Base-by-base conservation (phyloP, 1,140 invertebrate species). In the Magallana ariakensis region DNA sequence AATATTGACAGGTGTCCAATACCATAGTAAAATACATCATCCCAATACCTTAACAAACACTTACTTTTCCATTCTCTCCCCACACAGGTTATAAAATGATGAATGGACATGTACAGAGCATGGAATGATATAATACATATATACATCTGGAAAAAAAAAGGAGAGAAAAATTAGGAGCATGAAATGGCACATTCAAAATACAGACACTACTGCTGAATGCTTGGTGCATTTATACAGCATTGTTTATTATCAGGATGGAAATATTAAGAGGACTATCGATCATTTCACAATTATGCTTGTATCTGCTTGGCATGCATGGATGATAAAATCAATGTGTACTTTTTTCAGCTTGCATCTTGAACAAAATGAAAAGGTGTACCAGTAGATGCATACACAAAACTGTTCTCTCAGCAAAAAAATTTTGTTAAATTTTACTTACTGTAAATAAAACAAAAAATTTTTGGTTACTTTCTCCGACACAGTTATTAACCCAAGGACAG, bases 391-490 rank as follows among this genome's bases (percentile, higher is more conserved):
- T 46, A 4, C 3, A 46, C 1, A 46, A 46, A 46, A 46, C 5
- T 46, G 33, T 46, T 46, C 33, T 46, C 33, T 46, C 1, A 33
- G 33, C 33, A 33, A 33, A 33, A 33, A 1, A 33, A 33, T 19
- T n/a, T n/a, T 62, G 8, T 62, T 1, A 62, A 62, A 62, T 62
- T 62, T 22, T 88, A 94, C 97, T 97, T 96, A 99, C 98, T 84
- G 99, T 99, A 95, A 99, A 99, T 81, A 99, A 95, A 89, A 99
- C 98, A 96, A 99, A 99, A 95, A 97, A 99, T 95, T 99, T 99
- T 96, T 99, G 99, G 96, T 99, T 99, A 93, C 98, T 98, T 95
- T 99, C 98, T 8, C 99, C 99, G 7, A 99, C 98, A 95, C 99
- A 99, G 94, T 99, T 99, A 93, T 99, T 99, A 0, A 99, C 95